Percentiles rank a stretch among this genome's conserved stretches.
Conservation (phyloP, 2,797 vertebrate species). For the Scolopax rusticola region DNA sequence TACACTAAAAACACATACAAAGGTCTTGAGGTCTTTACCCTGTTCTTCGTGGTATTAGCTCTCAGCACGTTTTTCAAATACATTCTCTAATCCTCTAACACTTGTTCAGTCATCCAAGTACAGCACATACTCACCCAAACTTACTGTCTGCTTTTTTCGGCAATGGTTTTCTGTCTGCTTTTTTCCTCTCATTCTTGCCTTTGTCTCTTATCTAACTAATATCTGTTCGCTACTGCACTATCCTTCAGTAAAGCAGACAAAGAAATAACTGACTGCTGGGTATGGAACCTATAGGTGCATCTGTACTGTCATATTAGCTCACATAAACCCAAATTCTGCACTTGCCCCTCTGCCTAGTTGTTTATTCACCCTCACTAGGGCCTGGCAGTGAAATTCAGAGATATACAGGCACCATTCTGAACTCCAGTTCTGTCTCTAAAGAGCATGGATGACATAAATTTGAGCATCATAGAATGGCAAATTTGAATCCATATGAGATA, state of each 20-base stretch:
- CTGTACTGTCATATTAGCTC: background rate
- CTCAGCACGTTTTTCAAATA: background rate
- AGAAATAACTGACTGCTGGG: background rate
- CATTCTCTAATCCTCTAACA: background rate
- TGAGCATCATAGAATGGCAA: background rate
- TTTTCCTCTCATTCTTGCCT: background rate
- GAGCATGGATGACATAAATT: background rate
- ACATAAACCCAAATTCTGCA: background rate
- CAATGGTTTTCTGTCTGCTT: background rate
- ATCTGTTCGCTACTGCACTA: background rate
- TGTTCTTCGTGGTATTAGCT: background rate
- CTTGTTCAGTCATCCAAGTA: background rate
- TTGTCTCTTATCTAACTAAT: background rate
- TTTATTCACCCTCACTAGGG: background rate
- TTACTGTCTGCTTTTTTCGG: background rate
- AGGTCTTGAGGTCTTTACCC: background rate
- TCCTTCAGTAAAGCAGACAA: background rate
- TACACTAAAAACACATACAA: background rate
- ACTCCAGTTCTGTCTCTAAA: background rate
- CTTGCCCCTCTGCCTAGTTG: background rate
- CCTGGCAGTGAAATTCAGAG: background rate
- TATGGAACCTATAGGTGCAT: background rate
- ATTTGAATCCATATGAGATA: background rate
- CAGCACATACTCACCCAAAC: background rate
- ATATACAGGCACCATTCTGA: background rate